These are phyloP conservation scores for Conops quadrifasciatus DNA, from an alignment of 2,888 invertebrate genomes.

Conservation along the genomic window DNA sequence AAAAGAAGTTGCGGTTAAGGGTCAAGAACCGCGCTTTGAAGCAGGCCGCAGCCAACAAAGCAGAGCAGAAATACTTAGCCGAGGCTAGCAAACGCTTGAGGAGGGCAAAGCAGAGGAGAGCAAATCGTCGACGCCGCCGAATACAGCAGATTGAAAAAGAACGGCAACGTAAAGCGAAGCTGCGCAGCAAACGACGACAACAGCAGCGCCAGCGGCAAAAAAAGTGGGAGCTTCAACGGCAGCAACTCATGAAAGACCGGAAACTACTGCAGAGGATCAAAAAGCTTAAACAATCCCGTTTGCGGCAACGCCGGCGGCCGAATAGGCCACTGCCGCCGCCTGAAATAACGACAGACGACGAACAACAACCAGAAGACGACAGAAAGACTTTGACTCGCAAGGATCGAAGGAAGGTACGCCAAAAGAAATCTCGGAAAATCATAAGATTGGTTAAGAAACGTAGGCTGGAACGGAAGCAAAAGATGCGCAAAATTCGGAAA, in stretches of 20 bases:
- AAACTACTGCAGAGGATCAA: neutral
- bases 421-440: neutral
- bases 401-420: neutral
- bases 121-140: neutral
- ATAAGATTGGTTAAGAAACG: neutral
- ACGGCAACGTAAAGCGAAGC: neutral
- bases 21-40: too few species aligned
- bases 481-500: neutral
- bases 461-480: neutral
- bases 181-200: neutral
- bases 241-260: neutral
- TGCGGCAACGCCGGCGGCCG: neutral
- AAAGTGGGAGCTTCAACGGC: neutral
- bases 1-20: neutral
- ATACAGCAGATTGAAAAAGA: neutral
- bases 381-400: neutral
- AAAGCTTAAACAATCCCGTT: neutral
- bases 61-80: neutral
- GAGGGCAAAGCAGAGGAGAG: neutral
- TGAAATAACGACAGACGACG: too few species aligned
- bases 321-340: too few species aligned
- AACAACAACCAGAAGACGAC: conserved; percentile 1
- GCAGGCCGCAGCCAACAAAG: neutral
- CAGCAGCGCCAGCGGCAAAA: neutral
- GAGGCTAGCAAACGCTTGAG: conserved; percentile 7